A percentile compares a stretch with the other conserved stretches of the same genome.
These are phyloP conservation scores for Myiotriccus ornatus DNA, from an alignment of 2,797 vertebrate genomes.

Conservation along the genomic window DNA sequence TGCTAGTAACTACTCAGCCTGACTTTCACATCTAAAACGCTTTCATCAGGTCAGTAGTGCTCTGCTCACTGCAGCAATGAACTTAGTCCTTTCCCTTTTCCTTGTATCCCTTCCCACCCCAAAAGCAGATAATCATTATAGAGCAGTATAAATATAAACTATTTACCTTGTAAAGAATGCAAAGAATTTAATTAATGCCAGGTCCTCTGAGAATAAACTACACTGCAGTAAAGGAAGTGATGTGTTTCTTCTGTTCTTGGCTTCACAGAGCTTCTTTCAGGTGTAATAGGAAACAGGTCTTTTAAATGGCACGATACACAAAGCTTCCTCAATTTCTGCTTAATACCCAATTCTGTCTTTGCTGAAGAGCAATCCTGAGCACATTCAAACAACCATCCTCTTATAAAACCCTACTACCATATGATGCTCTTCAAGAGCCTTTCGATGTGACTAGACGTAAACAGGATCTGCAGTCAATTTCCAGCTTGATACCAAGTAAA, in stretches of 20 bases:
- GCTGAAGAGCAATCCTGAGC: constrained; percentile 28
- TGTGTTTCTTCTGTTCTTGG: background rate
- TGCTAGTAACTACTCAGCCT: background rate
- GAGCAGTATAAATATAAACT: background rate
- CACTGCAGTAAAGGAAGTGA: background rate
- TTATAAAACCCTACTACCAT: background rate
- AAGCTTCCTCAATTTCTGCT: background rate
- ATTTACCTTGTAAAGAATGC: constrained; percentile 10
- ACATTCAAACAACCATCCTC: background rate
- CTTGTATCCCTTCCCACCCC: background rate
- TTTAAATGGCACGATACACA: background rate
- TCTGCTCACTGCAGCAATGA: background rate
- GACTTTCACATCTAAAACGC: background rate
- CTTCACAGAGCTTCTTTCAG: background rate
- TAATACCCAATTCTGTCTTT: background rate
- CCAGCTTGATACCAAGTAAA: constrained; percentile 26
- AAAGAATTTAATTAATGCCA: constrained; percentile 17
- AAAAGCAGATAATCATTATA: background rate
- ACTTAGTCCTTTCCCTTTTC: background rate
- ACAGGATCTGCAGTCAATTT: constrained; percentile 60
- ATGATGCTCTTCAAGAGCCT: constrained; percentile 30
- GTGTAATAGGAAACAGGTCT: background rate
- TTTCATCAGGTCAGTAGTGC: background rate
- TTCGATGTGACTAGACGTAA: constrained; percentile 60
- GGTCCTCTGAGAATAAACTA: background rate